phyloP scores from a whole-genome alignment of 2,888 invertebrate species.

The Meliscaeva auricollis region DNA sequence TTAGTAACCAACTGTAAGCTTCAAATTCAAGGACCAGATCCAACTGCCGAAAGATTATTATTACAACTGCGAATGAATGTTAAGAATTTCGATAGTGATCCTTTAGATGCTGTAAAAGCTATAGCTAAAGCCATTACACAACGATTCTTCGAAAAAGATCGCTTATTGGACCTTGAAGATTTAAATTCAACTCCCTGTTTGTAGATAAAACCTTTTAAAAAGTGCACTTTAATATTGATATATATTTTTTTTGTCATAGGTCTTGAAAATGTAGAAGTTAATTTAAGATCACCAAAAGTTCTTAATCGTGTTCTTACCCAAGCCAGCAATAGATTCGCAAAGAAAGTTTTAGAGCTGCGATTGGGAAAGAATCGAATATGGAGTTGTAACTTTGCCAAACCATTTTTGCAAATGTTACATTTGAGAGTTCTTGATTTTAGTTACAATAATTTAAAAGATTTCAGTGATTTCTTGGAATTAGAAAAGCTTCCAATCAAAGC shows the following conservation, averaged over 20 bases:
- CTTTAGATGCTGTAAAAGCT: slow-evolving; percentile 79
- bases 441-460: slow-evolving; percentile 80
- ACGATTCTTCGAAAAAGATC: slow-evolving; percentile 79
- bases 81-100: slow-evolving; percentile 78
- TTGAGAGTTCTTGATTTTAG: slow-evolving; percentile 81
- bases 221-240: too few species aligned
- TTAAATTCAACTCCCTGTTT: slow-evolving; percentile 79
- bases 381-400: slow-evolving; percentile 77
- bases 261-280: slow-evolving; percentile 79
- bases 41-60: slow-evolving; percentile 70
- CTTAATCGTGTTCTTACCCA: slow-evolving; percentile 78
- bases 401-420: slow-evolving; percentile 79
- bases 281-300: slow-evolving; percentile 79
- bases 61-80: slow-evolving; percentile 81
- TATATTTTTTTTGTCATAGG: too few species aligned
- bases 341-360: slow-evolving; percentile 80
- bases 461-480: slow-evolving; percentile 78
- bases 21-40: slow-evolving; percentile 70
- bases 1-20: slow-evolving; percentile 79
- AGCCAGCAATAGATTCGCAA: slow-evolving; percentile 79
- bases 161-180: slow-evolving; percentile 79
- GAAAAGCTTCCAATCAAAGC: slow-evolving; percentile 79
- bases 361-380: slow-evolving; percentile 80
- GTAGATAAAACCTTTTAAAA: background rate
- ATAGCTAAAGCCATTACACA: slow-evolving; percentile 79